phyloP scores from a whole-genome alignment of 2,888 invertebrate genomes.

The Dicyrtomina minuta region DNA sequence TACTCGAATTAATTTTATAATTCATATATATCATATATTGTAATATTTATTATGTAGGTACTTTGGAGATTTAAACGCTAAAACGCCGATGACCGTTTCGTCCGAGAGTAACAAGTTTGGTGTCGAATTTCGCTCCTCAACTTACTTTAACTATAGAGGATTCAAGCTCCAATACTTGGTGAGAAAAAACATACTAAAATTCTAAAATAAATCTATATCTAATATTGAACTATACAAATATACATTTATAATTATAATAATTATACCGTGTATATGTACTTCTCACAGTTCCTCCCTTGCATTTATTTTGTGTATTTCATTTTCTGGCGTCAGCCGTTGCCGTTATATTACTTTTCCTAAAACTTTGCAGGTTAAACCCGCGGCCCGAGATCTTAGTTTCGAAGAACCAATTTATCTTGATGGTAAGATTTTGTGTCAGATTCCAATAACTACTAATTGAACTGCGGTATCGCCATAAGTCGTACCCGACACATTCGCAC shows the following conservation, averaged over 20 bases:
- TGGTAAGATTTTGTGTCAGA: too few species aligned
- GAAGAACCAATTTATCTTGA: slow-evolving; percentile 17
- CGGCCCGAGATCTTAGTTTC: slow-evolving; percentile 5
- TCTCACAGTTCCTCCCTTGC: too few species aligned
- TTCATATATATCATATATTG: not conserved
- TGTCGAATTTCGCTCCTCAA: slow-evolving; percentile 47
- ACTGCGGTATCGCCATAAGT: too few species aligned
- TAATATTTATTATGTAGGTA: slow-evolving; percentile 37
- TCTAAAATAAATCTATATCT: not conserved
- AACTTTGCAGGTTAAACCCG: not conserved
- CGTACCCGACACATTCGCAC: too few species aligned
- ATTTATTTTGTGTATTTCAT: not conserved
- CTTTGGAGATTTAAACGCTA: slow-evolving; percentile 49
- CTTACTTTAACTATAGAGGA: slow-evolving; percentile 52
- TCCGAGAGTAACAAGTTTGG: slow-evolving; percentile 48
- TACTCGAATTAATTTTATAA: not conserved
- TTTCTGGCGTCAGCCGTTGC: not conserved
- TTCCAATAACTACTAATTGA: too few species aligned
- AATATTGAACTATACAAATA: too few species aligned
- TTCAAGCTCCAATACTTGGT: slow-evolving; percentile 52
- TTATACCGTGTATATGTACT: too few species aligned
- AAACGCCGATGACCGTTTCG: slow-evolving; percentile 49
- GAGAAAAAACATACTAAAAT: slow-evolving; percentile 7
- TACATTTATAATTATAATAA: too few species aligned
- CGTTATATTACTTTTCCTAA: too few species aligned